Conservation (phyloP, 2,888 invertebrate species). For the Cephus sareptanus region DNA sequence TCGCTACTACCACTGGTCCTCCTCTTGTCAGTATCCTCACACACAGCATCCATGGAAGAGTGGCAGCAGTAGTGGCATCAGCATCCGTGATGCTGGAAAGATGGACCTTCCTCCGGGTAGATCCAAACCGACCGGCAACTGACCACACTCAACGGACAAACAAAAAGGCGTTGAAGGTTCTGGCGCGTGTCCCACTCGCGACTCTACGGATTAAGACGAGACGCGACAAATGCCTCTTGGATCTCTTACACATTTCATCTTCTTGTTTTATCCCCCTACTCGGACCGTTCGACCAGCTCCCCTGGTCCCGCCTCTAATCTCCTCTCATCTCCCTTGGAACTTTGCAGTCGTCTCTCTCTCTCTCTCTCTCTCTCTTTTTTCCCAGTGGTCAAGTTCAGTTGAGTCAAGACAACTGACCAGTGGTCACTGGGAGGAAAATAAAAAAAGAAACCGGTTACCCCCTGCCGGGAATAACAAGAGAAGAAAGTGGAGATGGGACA, state of each 20-base stretch:
- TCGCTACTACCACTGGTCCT: background rate
- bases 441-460: constrained; percentile 52
- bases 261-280: background rate
- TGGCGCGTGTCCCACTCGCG: constrained; percentile 43
- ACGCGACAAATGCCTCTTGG: constrained; percentile 17
- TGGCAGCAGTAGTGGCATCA: background rate
- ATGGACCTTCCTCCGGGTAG: constrained; percentile 20
- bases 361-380: background rate
- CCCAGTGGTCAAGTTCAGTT: background rate
- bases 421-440: constrained; percentile 48
- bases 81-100: constrained; percentile 10
- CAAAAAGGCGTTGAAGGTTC: constrained; percentile 28
- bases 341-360: no score
- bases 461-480: constrained; percentile 9
- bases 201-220: constrained; percentile 52
- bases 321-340: background rate
- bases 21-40: background rate
- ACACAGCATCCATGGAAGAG: background rate
- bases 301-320: background rate
- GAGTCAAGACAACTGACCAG: constrained; percentile 44
- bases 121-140: constrained; percentile 31
- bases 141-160: constrained; percentile 43
- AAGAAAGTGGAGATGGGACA: background rate
- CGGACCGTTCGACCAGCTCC: background rate
- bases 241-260: constrained; percentile 28